A percentile compares a stretch with the other conserved stretches of the same genome.
Conservation (phyloP, 2,113 vertebrate genomes). For the Sapayoa aenigma region DNA sequence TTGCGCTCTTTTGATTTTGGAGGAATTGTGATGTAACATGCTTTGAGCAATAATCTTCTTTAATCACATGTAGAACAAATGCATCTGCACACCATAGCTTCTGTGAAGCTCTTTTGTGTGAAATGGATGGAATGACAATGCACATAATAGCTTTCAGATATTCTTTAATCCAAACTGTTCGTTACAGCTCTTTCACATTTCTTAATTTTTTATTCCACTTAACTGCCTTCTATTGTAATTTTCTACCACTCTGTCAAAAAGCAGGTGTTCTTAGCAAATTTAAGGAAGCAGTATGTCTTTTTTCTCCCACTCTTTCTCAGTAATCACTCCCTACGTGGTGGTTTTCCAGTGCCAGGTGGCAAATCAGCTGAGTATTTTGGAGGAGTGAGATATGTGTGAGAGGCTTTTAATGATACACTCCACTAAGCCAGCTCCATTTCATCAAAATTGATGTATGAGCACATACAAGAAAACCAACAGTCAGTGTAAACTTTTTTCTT, state of each 20-base stretch:
- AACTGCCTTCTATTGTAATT: neutral
- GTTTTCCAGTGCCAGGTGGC: slow-evolving; percentile 14
- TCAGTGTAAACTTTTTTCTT: slow-evolving; percentile 32
- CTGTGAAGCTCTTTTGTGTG: neutral
- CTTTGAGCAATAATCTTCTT: neutral
- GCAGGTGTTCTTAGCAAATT: neutral
- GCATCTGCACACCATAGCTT: neutral
- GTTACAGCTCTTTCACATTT: neutral
- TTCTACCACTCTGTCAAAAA: neutral
- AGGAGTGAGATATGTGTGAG: neutral
- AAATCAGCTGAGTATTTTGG: slow-evolving; percentile 2
- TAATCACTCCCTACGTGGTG: neutral
- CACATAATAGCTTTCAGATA: neutral
- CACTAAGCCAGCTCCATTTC: neutral
- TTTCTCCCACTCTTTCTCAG: neutral
- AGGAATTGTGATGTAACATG: neutral
- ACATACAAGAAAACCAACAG: neutral
- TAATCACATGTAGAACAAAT: neutral
- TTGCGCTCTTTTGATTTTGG: neutral
- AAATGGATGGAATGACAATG: neutral
- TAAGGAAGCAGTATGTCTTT: neutral
- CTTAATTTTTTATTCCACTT: neutral
- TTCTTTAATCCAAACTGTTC: neutral
- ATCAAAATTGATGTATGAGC: slow-evolving; percentile 34
- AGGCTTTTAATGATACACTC: neutral